Evolutionary conservation across 2,113 vertebrate species (phyloP), one percentile per base, ranked within the genome.

Genomic region (Trematocara marginatum): DNA sequence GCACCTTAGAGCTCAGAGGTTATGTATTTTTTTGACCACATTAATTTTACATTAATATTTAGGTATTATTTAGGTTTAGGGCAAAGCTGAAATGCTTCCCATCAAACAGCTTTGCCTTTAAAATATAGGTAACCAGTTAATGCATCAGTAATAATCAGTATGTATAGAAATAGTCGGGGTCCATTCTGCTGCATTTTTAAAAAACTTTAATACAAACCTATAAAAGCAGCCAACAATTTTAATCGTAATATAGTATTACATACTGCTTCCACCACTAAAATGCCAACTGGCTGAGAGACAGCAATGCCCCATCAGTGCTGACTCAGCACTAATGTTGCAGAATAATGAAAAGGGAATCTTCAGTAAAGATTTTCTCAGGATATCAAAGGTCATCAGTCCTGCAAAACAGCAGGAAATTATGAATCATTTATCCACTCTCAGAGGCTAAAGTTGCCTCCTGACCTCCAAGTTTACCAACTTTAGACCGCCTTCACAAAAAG

Each of bases 281-380:
- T 90, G 92, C 90, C 90, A 92, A 42, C 71, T 23, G 90, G 42
- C 38, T 84, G 78, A 85, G 15, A 23, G 80, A 79, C 40, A 84
- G 69, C 53, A 88, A 82, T 87, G 80, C 35, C 82, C 56, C 54
- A 23, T 5, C 3, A 74, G 52, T 6, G 83, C 90, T 88, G 90
- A 84, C 26, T 90, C 85, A 85, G 85, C 76, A 56, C 51, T 40
- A 79, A 79, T 20, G 26, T 11, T 59, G 64, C 18, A 52, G 29
- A 18, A 26, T 29, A 51, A 83, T 49, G 45, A 83, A 86, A 66
- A 84, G 66, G 16, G 20, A 7, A 34, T 82, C 26, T 86, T 54
- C 29, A 40, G 81, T 64, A 40, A 57, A 87, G 38, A 79, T 47
- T 78, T 10, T 29, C 23, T 34, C 38, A 51, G 56, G 45, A 38